Evolutionary conservation across 2,113 vertebrate species (phyloP), one percentile per base, ranked within the genome.

Genomic region (Junco hyemalis): DNA sequence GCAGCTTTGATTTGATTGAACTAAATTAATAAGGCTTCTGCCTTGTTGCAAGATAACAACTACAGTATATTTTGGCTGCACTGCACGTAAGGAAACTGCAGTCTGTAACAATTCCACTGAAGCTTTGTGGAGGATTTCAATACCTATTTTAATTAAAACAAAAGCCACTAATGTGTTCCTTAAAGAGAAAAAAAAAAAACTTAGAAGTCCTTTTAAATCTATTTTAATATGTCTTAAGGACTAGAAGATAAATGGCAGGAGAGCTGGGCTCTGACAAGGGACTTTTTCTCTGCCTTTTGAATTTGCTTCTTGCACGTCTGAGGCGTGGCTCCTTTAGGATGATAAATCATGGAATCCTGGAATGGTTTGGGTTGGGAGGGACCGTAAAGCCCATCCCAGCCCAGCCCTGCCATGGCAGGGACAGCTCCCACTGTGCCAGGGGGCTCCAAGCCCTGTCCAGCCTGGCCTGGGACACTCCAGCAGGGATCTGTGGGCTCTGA

Each of bases 71-170:
- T 96, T 94, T 64, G 91, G 96, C 96, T 68, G 81, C 53, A 1
- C 78, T 69, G 96, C 98, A 95, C 94, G 76, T 95, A 80, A 95
- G 97, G 77, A 97, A 97, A 98, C 97, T 96, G 97, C 96, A 29
- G 95, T 79, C 93, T 98, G 94, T 97, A 97, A 97, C 97, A 94
- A 96, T 97, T 95, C 96, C 91, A 86, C 94, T 97, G 96, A 97
- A 98, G 97, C 97, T 97, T 98, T 97, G 97, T 97, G 96, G 98
- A 98, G 97, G 97, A 97, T 98, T 98, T 98, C 98, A 98, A 97
- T 97, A 98, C 97, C 97, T 95, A 98, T 98, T 98, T 98, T 98
- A 98, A 98, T 98, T 98, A 98, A 98, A 98, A 97, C 97, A 98
- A 98, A 98, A 97, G 97, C 97, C 97, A 94, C 92, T 98, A 98